Conservation (phyloP, 2,113 vertebrate genomes). For the Globicephala melas region DNA sequence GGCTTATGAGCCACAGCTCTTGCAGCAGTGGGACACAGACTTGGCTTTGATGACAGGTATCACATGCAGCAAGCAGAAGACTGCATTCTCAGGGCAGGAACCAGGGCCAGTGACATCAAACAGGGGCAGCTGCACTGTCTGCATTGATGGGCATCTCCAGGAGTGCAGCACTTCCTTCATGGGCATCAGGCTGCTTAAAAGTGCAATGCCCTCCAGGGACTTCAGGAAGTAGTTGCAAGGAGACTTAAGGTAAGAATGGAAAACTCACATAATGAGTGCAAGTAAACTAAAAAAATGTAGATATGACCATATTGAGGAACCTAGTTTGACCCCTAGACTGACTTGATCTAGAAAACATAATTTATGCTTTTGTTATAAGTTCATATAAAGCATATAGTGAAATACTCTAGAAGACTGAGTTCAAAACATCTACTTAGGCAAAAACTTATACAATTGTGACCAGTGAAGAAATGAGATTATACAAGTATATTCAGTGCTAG, state of each 20-base stretch:
- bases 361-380: not conserved
- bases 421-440: not conserved
- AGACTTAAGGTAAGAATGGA: not conserved
- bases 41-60: not conserved
- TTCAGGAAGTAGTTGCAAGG: not conserved
- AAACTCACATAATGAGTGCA: not conserved
- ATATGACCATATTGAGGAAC: not conserved
- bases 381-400: not conserved
- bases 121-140: not conserved
- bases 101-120: not conserved
- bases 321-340: not conserved
- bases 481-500: not conserved
- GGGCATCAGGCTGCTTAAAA: not conserved
- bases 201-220: not conserved
- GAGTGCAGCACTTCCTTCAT: not conserved
- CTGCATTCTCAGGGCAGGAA: not conserved
- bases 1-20: not conserved
- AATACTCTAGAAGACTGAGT: not conserved
- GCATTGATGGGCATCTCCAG: not conserved
- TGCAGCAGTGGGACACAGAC: not conserved
- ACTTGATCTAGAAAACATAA: not conserved
- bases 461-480: not conserved
- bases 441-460: not conserved
- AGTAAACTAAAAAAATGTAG: not conserved
- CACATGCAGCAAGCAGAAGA: not conserved